A percentile compares a stretch with the other conserved stretches of the same genome.
Conservation (phyloP, 2,797 vertebrate species). For the Gallinago nigripennis region DNA sequence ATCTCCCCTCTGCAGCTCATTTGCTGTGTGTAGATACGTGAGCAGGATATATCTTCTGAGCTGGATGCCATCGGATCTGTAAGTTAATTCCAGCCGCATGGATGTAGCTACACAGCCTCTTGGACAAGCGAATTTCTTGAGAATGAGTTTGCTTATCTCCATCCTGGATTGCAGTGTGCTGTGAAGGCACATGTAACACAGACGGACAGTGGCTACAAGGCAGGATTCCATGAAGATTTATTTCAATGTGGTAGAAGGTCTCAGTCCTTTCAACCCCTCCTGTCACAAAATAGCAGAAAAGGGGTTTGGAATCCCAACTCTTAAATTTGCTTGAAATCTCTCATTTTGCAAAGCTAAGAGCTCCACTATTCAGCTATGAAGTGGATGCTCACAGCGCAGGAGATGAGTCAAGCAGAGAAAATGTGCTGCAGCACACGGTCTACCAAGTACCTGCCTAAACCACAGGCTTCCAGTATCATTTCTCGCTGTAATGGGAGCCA, state of each 20-base stretch:
- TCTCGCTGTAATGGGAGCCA: neutral
- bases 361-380: neutral
- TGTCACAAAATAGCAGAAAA: neutral
- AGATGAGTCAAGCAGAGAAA: neutral
- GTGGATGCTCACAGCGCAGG: neutral
- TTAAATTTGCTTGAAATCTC: neutral
- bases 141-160: neutral
- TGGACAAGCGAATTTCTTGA: neutral
- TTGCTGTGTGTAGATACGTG: neutral
- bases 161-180: neutral
- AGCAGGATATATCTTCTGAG: neutral
- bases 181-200: neutral
- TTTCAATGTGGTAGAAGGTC: neutral
- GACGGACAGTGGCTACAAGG: neutral
- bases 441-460: neutral
- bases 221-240: neutral
- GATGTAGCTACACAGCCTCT: neutral
- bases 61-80: neutral
- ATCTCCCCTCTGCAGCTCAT: neutral
- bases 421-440: fast-evolving
- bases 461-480: neutral
- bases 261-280: neutral
- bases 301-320: neutral
- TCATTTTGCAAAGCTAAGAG: neutral
- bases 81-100: neutral